phyloP scores from a whole-genome alignment of 2,888 invertebrate genomes.

The Hoplodrina blanda region DNA sequence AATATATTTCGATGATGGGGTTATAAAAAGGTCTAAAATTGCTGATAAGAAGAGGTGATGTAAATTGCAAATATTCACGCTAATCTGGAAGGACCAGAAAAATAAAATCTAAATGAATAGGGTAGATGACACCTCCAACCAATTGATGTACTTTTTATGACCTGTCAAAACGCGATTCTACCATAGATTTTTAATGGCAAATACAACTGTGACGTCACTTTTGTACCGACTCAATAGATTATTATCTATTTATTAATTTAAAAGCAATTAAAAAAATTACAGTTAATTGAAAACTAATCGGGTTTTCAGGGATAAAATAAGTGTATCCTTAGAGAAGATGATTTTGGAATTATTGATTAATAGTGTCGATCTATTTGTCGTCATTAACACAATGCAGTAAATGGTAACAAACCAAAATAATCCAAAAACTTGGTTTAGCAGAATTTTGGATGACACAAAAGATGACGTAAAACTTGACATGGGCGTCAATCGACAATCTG shows the following conservation, averaged over 20 bases:
- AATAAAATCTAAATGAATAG: conserved; percentile 21
- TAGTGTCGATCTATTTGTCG: conserved; percentile 1
- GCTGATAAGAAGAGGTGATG: conserved; percentile 42
- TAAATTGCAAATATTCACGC: conserved; percentile 30
- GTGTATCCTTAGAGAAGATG: too few relatives aligned
- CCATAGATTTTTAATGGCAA: too few relatives aligned
- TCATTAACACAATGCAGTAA: background rate
- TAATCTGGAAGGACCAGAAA: conserved; percentile 1
- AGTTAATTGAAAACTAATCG: too few relatives aligned
- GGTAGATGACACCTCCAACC: too few relatives aligned
- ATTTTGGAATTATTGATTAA: too few relatives aligned
- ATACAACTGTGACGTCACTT: too few relatives aligned
- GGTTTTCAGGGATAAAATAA: too few relatives aligned
- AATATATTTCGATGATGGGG: conserved; percentile 50
- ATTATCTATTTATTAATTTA: too few relatives aligned
- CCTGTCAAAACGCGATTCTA: too few relatives aligned
- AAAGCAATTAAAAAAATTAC: too few relatives aligned
- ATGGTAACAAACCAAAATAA: background rate
- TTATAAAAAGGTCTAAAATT: conserved; percentile 33
- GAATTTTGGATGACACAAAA: background rate
- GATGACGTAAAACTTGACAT: background rate
- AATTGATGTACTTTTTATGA: too few relatives aligned
- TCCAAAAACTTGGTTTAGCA: background rate
- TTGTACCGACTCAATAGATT: too few relatives aligned
- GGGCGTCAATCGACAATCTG: background rate